phyloP scores from a whole-genome alignment of 2,888 invertebrate genomes.

The Xestia ashworthii region DNA sequence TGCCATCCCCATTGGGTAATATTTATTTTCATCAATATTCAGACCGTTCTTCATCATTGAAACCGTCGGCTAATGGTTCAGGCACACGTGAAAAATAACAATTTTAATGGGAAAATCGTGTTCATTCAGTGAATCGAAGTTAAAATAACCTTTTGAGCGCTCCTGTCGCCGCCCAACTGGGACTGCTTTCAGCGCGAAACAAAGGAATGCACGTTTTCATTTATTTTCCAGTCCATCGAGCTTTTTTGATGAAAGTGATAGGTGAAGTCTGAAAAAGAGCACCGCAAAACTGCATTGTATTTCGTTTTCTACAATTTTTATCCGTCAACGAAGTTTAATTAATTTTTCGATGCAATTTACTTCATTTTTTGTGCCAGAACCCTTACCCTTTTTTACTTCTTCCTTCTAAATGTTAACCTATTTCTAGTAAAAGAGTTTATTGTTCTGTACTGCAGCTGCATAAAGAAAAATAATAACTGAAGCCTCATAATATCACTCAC shows the following conservation, averaged over 20 bases:
- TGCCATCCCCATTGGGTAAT: no score
- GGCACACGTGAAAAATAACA: conserved; percentile 60
- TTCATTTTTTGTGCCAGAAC: neutral
- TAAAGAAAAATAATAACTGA: conserved; percentile 41
- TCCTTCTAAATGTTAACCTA: neutral
- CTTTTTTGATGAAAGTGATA: conserved; percentile 51
- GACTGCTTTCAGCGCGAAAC: conserved; percentile 52
- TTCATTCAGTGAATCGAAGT: conserved; percentile 57
- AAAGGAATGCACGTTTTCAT: conserved; percentile 49
- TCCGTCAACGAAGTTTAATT: neutral
- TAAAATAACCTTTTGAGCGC: conserved; percentile 55
- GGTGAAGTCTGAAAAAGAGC: conserved; percentile 44
- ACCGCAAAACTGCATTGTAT: conserved; percentile 18
- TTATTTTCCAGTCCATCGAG: conserved; percentile 42
- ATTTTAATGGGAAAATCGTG: conserved; percentile 65
- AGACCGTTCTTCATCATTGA: conserved; percentile 20
- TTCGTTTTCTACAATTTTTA: conserved; percentile 20
- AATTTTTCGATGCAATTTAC: neutral
- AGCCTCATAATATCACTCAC: conserved; percentile 39
- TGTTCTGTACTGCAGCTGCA: conserved; percentile 16
- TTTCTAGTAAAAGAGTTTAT: neutral
- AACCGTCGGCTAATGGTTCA: conserved; percentile 46
- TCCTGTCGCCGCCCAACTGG: conserved; percentile 45
- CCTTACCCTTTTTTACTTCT: neutral
- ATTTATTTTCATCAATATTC: conserved; percentile 5